Evolutionary conservation across 2,113 vertebrate genomes (phyloP), one percentile per base, ranked within the genome.

Genomic region (Pagrus major): DNA sequence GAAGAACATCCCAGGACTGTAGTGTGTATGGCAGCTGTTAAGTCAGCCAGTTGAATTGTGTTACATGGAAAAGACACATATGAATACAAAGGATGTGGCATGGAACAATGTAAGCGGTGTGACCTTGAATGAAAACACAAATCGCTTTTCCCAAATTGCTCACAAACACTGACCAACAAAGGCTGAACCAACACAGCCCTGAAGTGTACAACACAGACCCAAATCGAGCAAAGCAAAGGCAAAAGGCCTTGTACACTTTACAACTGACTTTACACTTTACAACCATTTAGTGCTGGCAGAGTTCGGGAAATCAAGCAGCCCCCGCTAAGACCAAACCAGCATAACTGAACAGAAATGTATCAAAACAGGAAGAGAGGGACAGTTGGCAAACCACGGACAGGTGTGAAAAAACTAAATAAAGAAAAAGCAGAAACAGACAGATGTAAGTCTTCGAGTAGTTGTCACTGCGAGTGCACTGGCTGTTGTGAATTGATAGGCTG

Each of bases 401-500:
- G 15, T 23, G 2, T 39, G 2, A n/a, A 44, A 47, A 33, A n/a
- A 23, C 16, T 12, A 21, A 69, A 55, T 20, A 25, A 25, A 25
- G 2, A 29, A 37, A 31, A 18, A 58, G 27, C 64, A 25, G 5
- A 20, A 64, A 60, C 5, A 76, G 31, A 41, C 7, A 31, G 29
- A 44, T 61, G 25, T 33, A n/a, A 25, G 31, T 52, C 27, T 18
- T 54, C 47, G 39, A 74, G 41, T 41, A 56, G 20, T 31, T 27
- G 29, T 56, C 29, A 60, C 11, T 54, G 49, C 18, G n/a, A 41
- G 33, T 55, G 25, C 37, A 5, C 58, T 33, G 68, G 56, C 31
- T 80, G 66, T 80, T 85, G 65, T 78, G 37, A 83, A 55, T 85
- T 80, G 74, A 82, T 33, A 55, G 8, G 52, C 72, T 88, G 86